phyloP scores from a whole-genome alignment of 2,797 vertebrate genomes.

The Etheostoma nigrum region DNA sequence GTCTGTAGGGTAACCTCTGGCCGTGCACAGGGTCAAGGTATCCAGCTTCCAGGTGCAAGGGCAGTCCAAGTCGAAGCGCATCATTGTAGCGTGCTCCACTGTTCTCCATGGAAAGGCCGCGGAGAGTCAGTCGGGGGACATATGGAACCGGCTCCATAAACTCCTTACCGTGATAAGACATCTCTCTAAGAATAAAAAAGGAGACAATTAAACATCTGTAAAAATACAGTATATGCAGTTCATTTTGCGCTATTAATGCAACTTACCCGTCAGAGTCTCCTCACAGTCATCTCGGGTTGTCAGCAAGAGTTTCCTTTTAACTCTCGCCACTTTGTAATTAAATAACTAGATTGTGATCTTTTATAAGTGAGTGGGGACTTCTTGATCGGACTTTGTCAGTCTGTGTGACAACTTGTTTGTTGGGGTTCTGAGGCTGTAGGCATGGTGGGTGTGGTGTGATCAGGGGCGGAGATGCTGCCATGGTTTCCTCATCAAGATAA shows the following conservation, averaged over 20 bases:
- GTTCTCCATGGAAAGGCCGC: slow-evolving; percentile 69
- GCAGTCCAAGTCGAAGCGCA: slow-evolving; percentile 71
- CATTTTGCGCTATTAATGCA: background rate
- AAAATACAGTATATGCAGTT: background rate
- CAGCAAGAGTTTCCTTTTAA: background rate
- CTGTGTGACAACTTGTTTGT: slow-evolving; percentile 38
- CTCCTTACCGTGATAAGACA: slow-evolving; percentile 64
- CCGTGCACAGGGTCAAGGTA: slow-evolving; percentile 79
- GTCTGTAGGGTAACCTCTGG: slow-evolving; percentile 58
- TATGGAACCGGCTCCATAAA: slow-evolving; percentile 68
- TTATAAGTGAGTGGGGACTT: background rate
- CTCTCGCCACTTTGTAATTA: background rate
- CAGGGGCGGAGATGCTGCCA: slow-evolving; percentile 64
- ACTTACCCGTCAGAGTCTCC: slow-evolving; percentile 47
- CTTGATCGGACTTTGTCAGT: slow-evolving; percentile 5
- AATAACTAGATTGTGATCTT: background rate
- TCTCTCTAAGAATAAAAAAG: slow-evolving; percentile 39
- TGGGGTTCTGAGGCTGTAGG: slow-evolving; percentile 35
- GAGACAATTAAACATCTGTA: background rate
- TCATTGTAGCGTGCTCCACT: slow-evolving; percentile 73
- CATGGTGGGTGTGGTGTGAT: slow-evolving; percentile 76
- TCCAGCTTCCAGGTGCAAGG: slow-evolving; percentile 78
- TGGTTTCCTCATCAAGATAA: slow-evolving; percentile 61
- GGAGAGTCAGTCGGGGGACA: slow-evolving; percentile 66
- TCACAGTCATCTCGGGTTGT: slow-evolving; percentile 33